These are phyloP conservation scores for Bungarus multicinctus DNA, from an alignment of 2,113 vertebrate genomes.

Conservation along the genomic window DNA sequence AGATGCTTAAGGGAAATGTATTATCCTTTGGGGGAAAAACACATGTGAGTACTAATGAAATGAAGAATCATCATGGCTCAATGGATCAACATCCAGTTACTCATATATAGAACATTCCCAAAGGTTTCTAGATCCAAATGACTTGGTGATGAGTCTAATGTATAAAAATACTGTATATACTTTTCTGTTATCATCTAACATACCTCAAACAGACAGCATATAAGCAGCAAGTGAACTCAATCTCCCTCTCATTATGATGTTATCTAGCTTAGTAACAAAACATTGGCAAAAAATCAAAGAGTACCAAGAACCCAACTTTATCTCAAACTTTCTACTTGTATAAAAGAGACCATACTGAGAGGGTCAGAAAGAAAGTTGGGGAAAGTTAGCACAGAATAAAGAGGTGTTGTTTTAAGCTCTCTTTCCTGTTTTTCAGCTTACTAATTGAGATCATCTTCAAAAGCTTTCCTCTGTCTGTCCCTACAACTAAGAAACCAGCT, in stretches of 20 bases:
- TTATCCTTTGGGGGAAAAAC: not conserved
- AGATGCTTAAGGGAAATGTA: not conserved
- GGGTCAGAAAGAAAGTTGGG: not conserved
- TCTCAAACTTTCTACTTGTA: not conserved
- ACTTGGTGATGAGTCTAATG: not conserved
- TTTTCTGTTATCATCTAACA: not conserved
- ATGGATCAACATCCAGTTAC: not conserved
- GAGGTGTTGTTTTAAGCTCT: not conserved
- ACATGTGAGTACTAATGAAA: not conserved
- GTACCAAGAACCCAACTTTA: not conserved
- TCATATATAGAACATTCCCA: not conserved
- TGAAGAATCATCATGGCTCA: not conserved
- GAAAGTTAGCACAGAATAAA: not conserved
- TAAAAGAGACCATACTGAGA: not conserved
- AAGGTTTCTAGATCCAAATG: not conserved
- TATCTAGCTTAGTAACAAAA: not conserved
- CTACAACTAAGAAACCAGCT: not conserved
- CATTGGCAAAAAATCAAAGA: not conserved
- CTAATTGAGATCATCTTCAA: not conserved
- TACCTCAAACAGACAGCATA: not conserved
- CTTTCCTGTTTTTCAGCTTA: not conserved
- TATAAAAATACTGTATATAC: not conserved
- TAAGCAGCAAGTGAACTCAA: not conserved
- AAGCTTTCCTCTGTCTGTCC: not conserved
- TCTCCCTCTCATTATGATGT: not conserved